Conservation (phyloP, 2,113 vertebrate genomes). For the Oceanodroma tethys region DNA sequence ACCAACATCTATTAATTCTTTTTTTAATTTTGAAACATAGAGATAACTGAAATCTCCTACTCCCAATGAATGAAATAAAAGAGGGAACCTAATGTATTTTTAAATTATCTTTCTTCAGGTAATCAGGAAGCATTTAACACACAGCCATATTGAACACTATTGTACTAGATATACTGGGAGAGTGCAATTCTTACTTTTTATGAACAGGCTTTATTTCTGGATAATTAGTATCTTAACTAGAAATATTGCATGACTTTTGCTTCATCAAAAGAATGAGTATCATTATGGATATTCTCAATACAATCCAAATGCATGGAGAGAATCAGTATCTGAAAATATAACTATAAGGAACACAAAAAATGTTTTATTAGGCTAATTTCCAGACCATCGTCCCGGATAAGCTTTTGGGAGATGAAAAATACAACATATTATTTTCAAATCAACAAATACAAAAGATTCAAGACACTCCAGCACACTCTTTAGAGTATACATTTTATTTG, state of each 20-base stretch:
- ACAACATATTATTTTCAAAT: neutral
- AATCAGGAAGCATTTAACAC: neutral
- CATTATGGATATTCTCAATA: neutral
- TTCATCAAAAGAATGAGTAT: neutral
- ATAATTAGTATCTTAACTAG: neutral
- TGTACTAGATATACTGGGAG: neutral
- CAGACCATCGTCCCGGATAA: neutral
- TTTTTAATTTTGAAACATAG: neutral
- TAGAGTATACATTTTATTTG: neutral
- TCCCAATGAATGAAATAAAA: neutral
- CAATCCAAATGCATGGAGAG: neutral
- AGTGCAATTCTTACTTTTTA: neutral
- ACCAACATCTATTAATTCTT: neutral
- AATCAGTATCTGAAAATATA: neutral
- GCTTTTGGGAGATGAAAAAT: neutral
- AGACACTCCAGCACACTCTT: neutral
- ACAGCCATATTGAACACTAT: neutral
- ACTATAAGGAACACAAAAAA: neutral
- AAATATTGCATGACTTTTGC: neutral
- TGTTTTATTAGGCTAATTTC: neutral
- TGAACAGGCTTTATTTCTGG: neutral
- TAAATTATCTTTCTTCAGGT: neutral
- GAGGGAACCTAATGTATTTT: neutral
- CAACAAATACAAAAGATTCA: neutral
- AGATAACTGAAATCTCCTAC: neutral